Percentiles rank a stretch among this genome's conserved stretches.
These are phyloP conservation scores for Polymixis lichenea DNA, from an alignment of 2,888 invertebrate species.

Conservation along the genomic window DNA sequence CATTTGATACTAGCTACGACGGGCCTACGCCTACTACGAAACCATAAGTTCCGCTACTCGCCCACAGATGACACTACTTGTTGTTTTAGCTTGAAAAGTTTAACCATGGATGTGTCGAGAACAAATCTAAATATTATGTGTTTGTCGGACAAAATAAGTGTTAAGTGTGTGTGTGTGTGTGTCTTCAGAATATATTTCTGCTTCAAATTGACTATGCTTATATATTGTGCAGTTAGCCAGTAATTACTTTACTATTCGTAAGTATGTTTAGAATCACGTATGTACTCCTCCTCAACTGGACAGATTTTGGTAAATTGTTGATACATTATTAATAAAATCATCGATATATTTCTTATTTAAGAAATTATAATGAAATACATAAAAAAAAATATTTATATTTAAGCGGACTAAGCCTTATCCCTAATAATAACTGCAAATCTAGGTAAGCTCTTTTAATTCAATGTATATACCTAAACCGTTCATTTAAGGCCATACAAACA, in stretches of 20 bases:
- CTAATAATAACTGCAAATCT: background rate
- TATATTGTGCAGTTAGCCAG: background rate
- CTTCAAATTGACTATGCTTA: background rate
- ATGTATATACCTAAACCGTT: constrained; percentile 10
- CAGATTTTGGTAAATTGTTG: background rate
- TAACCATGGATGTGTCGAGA: constrained; percentile 24
- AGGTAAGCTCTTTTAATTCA: constrained; percentile 6
- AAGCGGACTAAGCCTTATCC: background rate
- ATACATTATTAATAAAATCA: background rate
- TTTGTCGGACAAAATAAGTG: constrained; percentile 4
- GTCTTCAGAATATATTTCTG: background rate
- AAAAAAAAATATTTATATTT: background rate
- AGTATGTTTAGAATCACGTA: background rate
- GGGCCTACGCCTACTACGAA: constrained; percentile 17
- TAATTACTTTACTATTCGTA: background rate
- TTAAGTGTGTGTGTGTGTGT: too few species aligned
- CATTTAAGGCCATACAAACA: constrained; percentile 48
- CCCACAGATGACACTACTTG: constrained; percentile 79
- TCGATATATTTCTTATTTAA: background rate
- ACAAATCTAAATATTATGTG: constrained; percentile 20
- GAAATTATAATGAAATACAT: background rate
- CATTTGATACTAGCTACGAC: background rate
- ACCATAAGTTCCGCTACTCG: constrained; percentile 74
- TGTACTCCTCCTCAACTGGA: background rate
- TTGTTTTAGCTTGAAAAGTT: background rate